Evolutionary conservation across 1,140 invertebrate genomes (phyloP).

Genomic region (Calephelis nemesis): DNA sequence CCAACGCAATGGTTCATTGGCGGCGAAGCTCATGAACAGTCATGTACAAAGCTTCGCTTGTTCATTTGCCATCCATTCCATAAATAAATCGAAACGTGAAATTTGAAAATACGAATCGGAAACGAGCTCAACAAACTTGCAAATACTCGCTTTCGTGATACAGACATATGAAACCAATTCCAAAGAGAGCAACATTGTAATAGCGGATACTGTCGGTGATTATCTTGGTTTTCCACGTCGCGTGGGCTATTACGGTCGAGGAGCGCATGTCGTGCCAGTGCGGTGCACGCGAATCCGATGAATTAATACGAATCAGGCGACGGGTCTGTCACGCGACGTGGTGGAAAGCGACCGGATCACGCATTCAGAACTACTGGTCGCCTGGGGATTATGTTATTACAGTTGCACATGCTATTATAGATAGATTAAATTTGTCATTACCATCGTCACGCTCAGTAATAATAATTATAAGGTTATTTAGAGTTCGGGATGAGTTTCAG

Average conservation of each 20-base stretch:
- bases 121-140: not conserved
- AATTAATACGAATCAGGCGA: conserved; percentile 30
- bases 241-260: conserved; percentile 22
- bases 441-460: not conserved
- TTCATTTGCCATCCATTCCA: no score
- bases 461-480: not conserved
- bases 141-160: not conserved
- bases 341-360: conserved; percentile 28
- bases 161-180: conserved; percentile 3
- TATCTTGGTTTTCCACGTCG: conserved; percentile 4
- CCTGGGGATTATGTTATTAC: conserved; percentile 7
- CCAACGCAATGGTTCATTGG: no score
- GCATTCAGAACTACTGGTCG: conserved; percentile 9
- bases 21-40: no score
- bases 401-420: conserved; percentile 8
- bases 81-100: no score
- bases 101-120: not conserved
- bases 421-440: conserved; percentile 7
- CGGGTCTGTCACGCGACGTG: conserved; percentile 27
- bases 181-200: not conserved
- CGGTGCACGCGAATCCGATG: conserved; percentile 26
- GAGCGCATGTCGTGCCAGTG: conserved; percentile 22
- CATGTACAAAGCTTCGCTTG: no score
- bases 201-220: conserved; percentile 3
- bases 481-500: no score